Base-by-base conservation (phyloP, 2,888 invertebrate species). In the Acleris sparsana region DNA sequence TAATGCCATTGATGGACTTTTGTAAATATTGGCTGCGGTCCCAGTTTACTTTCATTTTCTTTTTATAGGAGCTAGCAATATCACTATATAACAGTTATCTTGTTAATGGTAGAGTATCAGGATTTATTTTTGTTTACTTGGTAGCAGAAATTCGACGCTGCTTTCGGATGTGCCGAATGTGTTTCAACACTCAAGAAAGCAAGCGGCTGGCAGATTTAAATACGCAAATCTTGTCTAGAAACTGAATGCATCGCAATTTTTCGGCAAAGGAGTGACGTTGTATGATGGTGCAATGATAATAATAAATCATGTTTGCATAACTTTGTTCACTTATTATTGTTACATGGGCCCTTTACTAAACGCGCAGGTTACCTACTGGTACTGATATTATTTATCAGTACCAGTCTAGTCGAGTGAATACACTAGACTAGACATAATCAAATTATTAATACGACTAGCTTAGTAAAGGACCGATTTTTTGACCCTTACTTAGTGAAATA, bases 301-400 rank as follows among this genome's bases (percentile, higher is more conserved):
- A 49, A 58, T 58, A 33, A 18, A 58, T 29, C 5, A 29, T 18
- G 48, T 58, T 48, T 17, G 29, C 48, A 49, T 58, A 46, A 16
- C n/a, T 5, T 62, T 17, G 16, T 33, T 60, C n/a, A 51, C 20
- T 53, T 29, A 11, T 55, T 53, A 44, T 53, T 62, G 44, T 46
- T 43, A 55, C 39, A 52, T 46, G 53, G 52, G 63, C 57, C 49
- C 56, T 57, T 57, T 51, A 44, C 61, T 53, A 63, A 57, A 57
- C 44, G 22, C 22, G n/a, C 44, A 44, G n/a, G n/a, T n/a, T 44
- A 33, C 9, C 9, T 25, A 43, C 20, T 2, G 43, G 39, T 20
- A 20, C n/a, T 18, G 53, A 33, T 33, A 11, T 33, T 33, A 33
- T 33, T 33, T 11, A 33, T 33, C n/a, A n/a, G n/a, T n/a, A n/a